These are phyloP conservation scores for Carassius carassius DNA, from an alignment of 2,113 vertebrate genomes.

Conservation along the genomic window DNA sequence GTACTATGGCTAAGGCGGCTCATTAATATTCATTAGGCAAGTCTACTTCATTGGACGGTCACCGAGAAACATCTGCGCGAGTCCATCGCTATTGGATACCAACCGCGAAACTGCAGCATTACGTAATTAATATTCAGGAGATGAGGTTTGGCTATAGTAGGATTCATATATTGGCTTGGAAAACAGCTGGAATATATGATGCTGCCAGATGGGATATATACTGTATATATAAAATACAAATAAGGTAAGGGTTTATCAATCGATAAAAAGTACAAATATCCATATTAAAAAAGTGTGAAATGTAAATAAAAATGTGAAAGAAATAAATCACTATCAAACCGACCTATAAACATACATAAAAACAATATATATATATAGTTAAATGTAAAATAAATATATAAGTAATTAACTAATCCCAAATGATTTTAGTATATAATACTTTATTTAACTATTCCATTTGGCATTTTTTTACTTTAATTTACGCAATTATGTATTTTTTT, in stretches of 20 bases:
- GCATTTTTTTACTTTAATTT: neutral
- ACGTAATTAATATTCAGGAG: neutral
- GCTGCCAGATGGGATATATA: no score
- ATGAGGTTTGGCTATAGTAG: neutral
- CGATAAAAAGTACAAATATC: no score
- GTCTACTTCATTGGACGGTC: neutral
- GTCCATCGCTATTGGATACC: neutral
- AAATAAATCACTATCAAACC: neutral
- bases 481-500: neutral
- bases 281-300: no score
- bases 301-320: neutral
- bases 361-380: no score
- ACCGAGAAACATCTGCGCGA: neutral
- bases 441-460: no score
- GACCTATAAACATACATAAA: neutral
- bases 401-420: no score
- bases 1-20: neutral
- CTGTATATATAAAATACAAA: no score
- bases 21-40: neutral
- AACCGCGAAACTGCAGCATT: neutral
- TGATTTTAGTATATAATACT: no score
- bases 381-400: neutral
- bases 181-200: conserved; percentile 34
- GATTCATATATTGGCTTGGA: neutral
- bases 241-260: no score